Evolutionary conservation across 2,113 vertebrate species (phyloP).

Genomic region (Athene cunicularia): DNA sequence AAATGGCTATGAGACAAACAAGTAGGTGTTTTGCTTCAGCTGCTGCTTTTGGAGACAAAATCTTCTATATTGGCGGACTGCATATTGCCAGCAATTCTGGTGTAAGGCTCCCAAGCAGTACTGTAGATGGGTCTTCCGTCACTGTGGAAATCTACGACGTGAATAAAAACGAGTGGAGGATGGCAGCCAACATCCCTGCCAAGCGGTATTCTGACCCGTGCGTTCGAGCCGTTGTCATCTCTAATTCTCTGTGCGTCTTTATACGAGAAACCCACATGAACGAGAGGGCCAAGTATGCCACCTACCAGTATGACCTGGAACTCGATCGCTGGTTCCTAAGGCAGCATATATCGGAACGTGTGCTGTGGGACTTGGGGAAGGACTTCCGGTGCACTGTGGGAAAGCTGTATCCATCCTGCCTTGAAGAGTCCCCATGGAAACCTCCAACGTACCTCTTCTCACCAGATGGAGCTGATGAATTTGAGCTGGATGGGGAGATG

Average conservation of each 20-base stretch:
- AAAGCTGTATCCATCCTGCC: constrained; percentile 97
- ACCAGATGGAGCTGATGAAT: constrained; percentile 90
- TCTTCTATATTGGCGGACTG: constrained; percentile 95
- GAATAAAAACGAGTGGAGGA: constrained; percentile 93
- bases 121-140: constrained; percentile 90
- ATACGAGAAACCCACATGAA: constrained; percentile 95
- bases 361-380: constrained; percentile 94
- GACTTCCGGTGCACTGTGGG: constrained; percentile 95
- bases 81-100: constrained; percentile 93
- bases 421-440: constrained; percentile 97
- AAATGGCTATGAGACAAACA: constrained; percentile 93
- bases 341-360: constrained; percentile 93
- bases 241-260: constrained; percentile 91
- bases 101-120: constrained; percentile 85
- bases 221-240: constrained; percentile 90
- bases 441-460: constrained; percentile 95
- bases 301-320: constrained; percentile 92
- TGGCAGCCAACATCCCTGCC: constrained; percentile 92
- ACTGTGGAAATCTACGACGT: constrained; percentile 95
- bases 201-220: constrained; percentile 94
- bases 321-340: constrained; percentile 92
- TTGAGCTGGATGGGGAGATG: constrained; percentile 92
- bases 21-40: constrained; percentile 95
- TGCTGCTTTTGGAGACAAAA: constrained; percentile 90
- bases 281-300: constrained; percentile 92